Base-by-base conservation (phyloP, 1,140 invertebrate species). In the Cotesia typhae region DNA sequence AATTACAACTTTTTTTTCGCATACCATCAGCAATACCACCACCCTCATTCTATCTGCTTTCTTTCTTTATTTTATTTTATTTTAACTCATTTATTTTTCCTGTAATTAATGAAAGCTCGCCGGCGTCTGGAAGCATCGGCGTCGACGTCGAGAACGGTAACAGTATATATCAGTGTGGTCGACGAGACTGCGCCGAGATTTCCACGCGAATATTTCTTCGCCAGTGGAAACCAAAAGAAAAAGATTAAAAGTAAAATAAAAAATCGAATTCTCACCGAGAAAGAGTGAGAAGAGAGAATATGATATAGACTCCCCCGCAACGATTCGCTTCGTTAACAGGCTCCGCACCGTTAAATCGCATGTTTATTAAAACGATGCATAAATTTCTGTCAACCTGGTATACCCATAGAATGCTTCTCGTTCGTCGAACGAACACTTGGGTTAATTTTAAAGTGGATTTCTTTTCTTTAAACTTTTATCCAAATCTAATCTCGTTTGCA, bases 71-170 rank as follows among this genome's bases (percentile, higher is more conserved):
- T 70, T 74, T 70, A 47, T n/a, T 73, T 68, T 41, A 67, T 61
- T 67, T 63, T 68, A 52, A 35, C 41, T 47, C 70, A 36, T 59
- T 67, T 67, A 53, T 55, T 55, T 57, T 67, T 57, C 61, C 36
- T 55, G 74, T 75, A 72, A 75, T 75, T 75, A 75, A 75, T 70
- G 67, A 70, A 73, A 70, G 67, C 59, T 38, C 60, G 51, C 20
- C 17, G 14, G 20, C 17, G 20, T 20, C 41, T 47, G 10, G 41
- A 6, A 59, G 57, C 57, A 17, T n/a, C 17, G 53, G 53, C n/a
- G 7, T 55, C n/a, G 53, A 14, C n/a, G 41, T 14, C 53, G 51
- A 14, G 47, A n/a, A 57, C 12, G 55, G 55, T 17, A 57, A 57
- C n/a, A 17, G 20, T 57, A 28, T 28, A 28, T 28, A 28, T 3